Base-by-base conservation (phyloP, 2,797 vertebrate genomes). In the Enteromius afrohamiltoni region DNA sequence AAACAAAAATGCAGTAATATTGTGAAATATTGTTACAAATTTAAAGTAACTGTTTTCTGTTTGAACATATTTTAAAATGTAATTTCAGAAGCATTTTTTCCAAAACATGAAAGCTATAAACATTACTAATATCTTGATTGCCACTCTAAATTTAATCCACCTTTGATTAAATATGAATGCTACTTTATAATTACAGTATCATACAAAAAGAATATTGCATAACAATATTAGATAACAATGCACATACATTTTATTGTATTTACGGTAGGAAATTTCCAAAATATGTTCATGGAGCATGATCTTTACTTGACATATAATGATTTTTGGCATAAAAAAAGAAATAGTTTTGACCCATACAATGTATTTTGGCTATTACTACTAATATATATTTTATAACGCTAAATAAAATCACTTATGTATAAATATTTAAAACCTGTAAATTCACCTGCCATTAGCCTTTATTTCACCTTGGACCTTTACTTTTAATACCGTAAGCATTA, bases 401-500 rank as follows among this genome's bases (percentile, higher is more conserved):
- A 64, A 17, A 31, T 64, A 8, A 10, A 65, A 19, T 40, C 8
- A 17, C 6, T 31, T 62, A 6, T 64, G 7, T 31, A 8, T 67
- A 37, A 67, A 37, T 21, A 55, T 58, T 74, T 34, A 3, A 14
- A 53, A 7, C 21, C 53, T 9, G 6, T 8, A 55, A 37, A 53
- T 23, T 58, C 21, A 37, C 31, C 51, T 37, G 6, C 31, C 31
- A 76, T 23, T 58, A 31, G 21, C 21, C 64, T 37, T 19, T 37
- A 6, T 37, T 67, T 19, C 51, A 40, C 64, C 6, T 71, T 80
- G 40, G 53, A 71, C 67, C 53, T 42, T 77, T 60, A 26, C 68
- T 62, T 13, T 31, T 37, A 37, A 40, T 23, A 21, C 29, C 31
- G 29, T 49, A 64, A 37, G 42, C 55, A 74, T 34, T 73, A 62